Conservation (phyloP, 2,888 invertebrate genomes). For the Cremastobaeus sp. region DNA sequence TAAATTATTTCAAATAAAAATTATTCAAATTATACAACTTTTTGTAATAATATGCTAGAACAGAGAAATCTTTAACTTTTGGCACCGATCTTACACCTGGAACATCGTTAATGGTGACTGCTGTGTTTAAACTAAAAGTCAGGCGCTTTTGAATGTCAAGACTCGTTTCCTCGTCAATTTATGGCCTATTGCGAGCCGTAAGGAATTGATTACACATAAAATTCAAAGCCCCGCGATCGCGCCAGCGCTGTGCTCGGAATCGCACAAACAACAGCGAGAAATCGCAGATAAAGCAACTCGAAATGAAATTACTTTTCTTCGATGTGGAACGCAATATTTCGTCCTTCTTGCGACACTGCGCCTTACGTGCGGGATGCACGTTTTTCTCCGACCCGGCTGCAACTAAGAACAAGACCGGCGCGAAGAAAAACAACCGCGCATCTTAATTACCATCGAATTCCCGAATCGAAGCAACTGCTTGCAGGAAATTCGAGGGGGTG, state of each 20-base stretch:
- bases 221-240: slow-evolving; percentile 23
- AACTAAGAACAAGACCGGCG: too few species aligned
- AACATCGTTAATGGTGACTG: slow-evolving; percentile 46
- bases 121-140: slow-evolving; percentile 47
- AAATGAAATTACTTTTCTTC: slow-evolving; percentile 34
- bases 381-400: too few species aligned
- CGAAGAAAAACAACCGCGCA: too few species aligned
- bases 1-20: too few species aligned
- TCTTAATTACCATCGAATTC: too few species aligned
- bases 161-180: slow-evolving; percentile 45
- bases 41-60: too few species aligned
- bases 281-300: slow-evolving; percentile 28
- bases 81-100: too few species aligned
- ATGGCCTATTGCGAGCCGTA: slow-evolving; percentile 36
- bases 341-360: background rate
- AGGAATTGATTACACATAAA: slow-evolving; percentile 47
- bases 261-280: slow-evolving; percentile 33
- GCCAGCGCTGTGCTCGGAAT: slow-evolving; percentile 21
- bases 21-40: too few species aligned
- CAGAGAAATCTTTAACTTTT: too few species aligned
- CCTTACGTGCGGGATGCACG: too few species aligned
- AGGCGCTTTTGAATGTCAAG: slow-evolving; percentile 35
- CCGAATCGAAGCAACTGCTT: too few species aligned
- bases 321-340: slow-evolving; percentile 28
- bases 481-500: too few species aligned